Evolutionary conservation across 2,113 vertebrate species (phyloP).

Genomic region (Ceyx margarethae): DNA sequence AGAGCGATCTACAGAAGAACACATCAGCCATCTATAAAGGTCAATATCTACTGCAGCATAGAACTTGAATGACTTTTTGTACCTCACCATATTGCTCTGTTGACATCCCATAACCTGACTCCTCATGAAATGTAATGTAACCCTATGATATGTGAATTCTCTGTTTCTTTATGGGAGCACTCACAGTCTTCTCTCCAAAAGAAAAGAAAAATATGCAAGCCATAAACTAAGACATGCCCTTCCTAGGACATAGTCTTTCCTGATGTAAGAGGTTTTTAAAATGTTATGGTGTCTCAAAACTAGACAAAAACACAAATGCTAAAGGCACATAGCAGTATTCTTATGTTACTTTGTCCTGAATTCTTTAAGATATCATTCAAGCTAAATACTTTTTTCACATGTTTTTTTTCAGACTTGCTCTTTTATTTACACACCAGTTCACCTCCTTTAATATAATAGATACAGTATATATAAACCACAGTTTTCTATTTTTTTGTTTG

Average conservation of each 20-base stretch:
- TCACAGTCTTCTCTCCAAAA: background rate
- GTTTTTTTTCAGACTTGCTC: background rate
- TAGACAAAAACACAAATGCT: background rate
- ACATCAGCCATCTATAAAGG: background rate
- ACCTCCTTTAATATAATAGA: background rate
- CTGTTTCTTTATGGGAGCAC: background rate
- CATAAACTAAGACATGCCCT: background rate
- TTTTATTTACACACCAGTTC: background rate
- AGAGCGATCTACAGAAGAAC: background rate
- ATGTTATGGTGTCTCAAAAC: background rate
- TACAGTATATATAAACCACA: background rate
- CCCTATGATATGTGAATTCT: background rate
- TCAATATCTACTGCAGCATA: background rate
- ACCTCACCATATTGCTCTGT: background rate
- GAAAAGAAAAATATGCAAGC: background rate
- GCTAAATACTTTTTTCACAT: background rate
- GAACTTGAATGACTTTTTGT: background rate
- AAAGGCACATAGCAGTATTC: background rate
- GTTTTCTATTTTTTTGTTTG: slow-evolving; percentile 21
- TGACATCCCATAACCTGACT: background rate
- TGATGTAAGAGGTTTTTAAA: background rate
- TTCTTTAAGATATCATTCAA: background rate
- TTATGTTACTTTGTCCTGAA: background rate
- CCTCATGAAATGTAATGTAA: background rate
- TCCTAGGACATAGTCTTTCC: background rate